Evolutionary conservation across 2,113 vertebrate species (phyloP).

Genomic region (Chaetodon auriga): DNA sequence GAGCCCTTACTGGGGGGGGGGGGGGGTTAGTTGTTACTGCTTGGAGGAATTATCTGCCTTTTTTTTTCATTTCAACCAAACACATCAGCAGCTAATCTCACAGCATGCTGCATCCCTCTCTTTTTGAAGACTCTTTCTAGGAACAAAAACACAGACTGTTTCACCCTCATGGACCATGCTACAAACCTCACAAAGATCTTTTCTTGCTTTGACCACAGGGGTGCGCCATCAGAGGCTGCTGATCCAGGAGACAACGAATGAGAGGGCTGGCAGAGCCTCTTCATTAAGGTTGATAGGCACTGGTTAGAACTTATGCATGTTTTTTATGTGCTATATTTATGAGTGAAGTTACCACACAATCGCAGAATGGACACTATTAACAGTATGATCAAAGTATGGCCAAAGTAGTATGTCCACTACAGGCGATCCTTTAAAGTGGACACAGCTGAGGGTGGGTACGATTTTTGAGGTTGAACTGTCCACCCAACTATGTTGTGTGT

Average conservation of each 20-base stretch:
- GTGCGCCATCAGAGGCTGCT: constrained; percentile 56
- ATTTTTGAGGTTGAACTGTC: not conserved
- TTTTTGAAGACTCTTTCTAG: not conserved
- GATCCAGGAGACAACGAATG: constrained; percentile 45
- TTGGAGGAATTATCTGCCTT: no score
- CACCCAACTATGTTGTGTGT: not conserved
- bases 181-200: not conserved
- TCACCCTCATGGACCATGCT: not conserved
- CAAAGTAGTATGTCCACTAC: not conserved
- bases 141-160: not conserved
- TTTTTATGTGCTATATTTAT: constrained; percentile 32
- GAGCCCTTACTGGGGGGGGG: no score
- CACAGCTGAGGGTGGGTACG: constrained; percentile 11
- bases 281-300: not conserved
- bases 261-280: constrained; percentile 10
- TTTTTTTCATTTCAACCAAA: not conserved
- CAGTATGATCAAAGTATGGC: not conserved
- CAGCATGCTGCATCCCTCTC: not conserved
- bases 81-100: not conserved
- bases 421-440: constrained; percentile 4
- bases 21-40: no score
- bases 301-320: constrained; percentile 38
- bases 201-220: constrained; percentile 68
- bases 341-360: not conserved
- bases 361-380: not conserved